Conservation (phyloP, 2,113 vertebrate genomes). For the Ictalurus punctatus region DNA sequence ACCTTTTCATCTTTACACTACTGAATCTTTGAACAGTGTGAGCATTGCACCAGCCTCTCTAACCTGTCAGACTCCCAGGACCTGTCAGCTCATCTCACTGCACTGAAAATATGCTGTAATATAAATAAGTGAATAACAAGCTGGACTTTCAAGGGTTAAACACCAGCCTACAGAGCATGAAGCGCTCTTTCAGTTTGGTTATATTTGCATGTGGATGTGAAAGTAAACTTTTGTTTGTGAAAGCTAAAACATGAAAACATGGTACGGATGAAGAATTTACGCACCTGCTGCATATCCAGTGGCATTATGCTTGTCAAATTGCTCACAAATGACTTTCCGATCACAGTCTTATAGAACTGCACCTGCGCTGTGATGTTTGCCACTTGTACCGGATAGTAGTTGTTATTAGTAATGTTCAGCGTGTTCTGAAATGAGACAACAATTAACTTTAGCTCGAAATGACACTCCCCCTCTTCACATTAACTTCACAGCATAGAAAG, state of each 20-base stretch:
- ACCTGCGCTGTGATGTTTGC: slow-evolving; percentile 90
- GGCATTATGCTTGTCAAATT: slow-evolving; percentile 85
- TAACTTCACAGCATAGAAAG: background rate
- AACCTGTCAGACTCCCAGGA: background rate
- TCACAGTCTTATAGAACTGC: slow-evolving; percentile 90
- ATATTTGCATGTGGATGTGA: background rate
- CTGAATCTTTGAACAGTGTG: background rate
- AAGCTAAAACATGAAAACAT: background rate
- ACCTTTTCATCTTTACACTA: background rate
- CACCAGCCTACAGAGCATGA: no score
- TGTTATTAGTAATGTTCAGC: slow-evolving; percentile 96
- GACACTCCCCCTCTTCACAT: background rate
- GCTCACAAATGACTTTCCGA: slow-evolving; percentile 86
- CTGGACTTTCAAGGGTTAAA: background rate
- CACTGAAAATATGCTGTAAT: background rate
- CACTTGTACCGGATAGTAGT: slow-evolving; percentile 88
- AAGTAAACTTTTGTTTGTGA: background rate
- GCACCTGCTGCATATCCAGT: slow-evolving; percentile 87
- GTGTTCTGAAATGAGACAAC: slow-evolving; percentile 77
- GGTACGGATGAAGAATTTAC: background rate
- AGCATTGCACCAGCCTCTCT: background rate
- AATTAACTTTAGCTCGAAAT: background rate
- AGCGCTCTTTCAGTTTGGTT: background rate
- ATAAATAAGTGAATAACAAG: background rate
- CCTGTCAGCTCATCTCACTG: background rate